These are phyloP conservation scores for Lasioglossum morio DNA, from an alignment of 2,888 invertebrate genomes.

Conservation along the genomic window DNA sequence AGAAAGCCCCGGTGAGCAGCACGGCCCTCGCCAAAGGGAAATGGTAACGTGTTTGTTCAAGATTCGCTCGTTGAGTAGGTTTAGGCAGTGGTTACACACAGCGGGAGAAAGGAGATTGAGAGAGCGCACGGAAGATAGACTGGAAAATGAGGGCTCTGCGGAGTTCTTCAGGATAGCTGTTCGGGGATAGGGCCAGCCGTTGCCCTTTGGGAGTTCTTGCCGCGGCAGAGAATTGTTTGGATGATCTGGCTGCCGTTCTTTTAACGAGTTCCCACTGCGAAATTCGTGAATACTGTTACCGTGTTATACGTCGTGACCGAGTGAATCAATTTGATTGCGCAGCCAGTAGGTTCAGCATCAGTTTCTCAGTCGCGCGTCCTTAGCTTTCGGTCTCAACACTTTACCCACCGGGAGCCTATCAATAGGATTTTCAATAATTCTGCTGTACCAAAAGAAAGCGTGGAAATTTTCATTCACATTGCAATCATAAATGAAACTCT, in stretches of 20 bases:
- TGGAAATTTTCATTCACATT: too few species aligned
- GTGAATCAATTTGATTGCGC: background rate
- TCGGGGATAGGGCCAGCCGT: background rate
- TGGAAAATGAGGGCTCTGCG: background rate
- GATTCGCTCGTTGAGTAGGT: background rate
- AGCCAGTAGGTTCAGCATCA: too few species aligned
- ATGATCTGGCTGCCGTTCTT: background rate
- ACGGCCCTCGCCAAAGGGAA: slow-evolving; percentile 9
- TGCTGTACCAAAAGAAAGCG: too few species aligned
- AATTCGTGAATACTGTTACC: background rate
- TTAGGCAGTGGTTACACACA: slow-evolving; percentile 8
- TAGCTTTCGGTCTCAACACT: too few species aligned
- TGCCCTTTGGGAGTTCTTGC: background rate
- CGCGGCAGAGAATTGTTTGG: background rate
- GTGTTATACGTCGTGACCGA: background rate
- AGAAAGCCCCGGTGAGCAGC: background rate
- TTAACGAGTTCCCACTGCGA: background rate
- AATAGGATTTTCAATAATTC: too few species aligned
- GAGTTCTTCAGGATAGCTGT: background rate
- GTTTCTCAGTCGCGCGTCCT: too few species aligned
- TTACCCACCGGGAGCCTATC: too few species aligned
- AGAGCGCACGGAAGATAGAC: background rate
- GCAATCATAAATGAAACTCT: too few species aligned
- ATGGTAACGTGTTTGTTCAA: slow-evolving; percentile 11
- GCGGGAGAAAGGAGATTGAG: background rate